Evolutionary conservation across 1,140 invertebrate genomes (phyloP).

Genomic region (Campoletis sonorensis): DNA sequence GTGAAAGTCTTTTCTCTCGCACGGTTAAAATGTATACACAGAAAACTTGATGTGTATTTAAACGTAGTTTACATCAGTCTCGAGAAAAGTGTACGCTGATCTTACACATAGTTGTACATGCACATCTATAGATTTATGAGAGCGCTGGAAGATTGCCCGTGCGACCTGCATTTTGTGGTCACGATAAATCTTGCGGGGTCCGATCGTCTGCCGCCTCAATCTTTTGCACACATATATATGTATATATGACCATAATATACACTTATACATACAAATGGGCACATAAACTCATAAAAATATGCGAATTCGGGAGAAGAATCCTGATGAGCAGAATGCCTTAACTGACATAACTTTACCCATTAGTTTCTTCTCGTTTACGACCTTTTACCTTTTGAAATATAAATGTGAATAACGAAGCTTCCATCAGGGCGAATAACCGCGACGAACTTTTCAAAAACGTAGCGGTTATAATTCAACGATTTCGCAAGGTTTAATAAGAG

Average conservation of each 20-base stretch:
- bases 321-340: slow-evolving; percentile 1
- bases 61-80: neutral
- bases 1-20: neutral
- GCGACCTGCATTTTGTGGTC: slow-evolving; percentile 40
- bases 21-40: slow-evolving; percentile 34
- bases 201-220: neutral
- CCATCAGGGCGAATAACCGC: neutral
- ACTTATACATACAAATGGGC: neutral
- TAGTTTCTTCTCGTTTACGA: neutral
- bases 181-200: slow-evolving; percentile 39
- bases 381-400: neutral
- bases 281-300: neutral
- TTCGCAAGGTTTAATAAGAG: slow-evolving; percentile 19
- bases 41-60: neutral
- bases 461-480: slow-evolving; percentile 34
- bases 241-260: too few species aligned
- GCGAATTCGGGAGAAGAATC: neutral
- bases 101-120: neutral
- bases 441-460: neutral
- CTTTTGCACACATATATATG: neutral
- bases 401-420: neutral
- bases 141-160: neutral
- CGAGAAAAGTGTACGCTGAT: neutral
- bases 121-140: neutral
- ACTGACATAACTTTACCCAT: neutral